These are phyloP conservation scores for Troglohyphantes excavatus DNA, from an alignment of 2,888 invertebrate species.

Conservation along the genomic window DNA sequence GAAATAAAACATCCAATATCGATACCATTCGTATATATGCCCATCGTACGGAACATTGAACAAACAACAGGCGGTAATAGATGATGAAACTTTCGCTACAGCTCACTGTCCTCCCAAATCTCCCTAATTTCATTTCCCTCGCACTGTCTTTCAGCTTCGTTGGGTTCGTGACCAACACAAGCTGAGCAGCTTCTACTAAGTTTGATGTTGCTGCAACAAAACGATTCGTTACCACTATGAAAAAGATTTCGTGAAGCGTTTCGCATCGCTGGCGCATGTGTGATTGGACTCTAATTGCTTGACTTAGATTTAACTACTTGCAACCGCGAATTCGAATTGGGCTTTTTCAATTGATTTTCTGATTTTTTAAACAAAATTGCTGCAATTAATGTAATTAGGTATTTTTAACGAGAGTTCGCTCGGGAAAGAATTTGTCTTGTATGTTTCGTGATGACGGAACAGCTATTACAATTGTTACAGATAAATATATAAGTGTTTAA, in stretches of 20 bases:
- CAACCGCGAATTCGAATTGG: background rate
- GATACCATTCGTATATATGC: slow-evolving; percentile 32
- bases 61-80: slow-evolving; percentile 18
- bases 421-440: background rate
- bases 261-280: background rate
- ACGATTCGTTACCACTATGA: background rate
- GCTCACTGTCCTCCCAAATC: slow-evolving; percentile 4
- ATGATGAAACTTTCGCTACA: slow-evolving; percentile 29
- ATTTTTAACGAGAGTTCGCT: background rate
- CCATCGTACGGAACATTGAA: slow-evolving; percentile 22
- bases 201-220: background rate
- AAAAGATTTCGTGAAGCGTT: background rate
- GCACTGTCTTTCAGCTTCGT: slow-evolving; percentile 15
- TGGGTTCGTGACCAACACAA: slow-evolving; percentile 47
- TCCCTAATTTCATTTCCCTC: slow-evolving; percentile 26
- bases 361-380: background rate
- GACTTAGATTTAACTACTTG: background rate
- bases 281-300: background rate
- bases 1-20: slow-evolving; percentile 31
- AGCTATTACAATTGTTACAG: no score
- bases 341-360: background rate
- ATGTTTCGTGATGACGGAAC: no score
- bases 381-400: background rate
- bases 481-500: no score
- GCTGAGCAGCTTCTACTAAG: background rate